Evolutionary conservation across 2,113 vertebrate genomes (phyloP), one percentile per base, ranked within the genome.

Genomic region (Corydoras maculifer): DNA sequence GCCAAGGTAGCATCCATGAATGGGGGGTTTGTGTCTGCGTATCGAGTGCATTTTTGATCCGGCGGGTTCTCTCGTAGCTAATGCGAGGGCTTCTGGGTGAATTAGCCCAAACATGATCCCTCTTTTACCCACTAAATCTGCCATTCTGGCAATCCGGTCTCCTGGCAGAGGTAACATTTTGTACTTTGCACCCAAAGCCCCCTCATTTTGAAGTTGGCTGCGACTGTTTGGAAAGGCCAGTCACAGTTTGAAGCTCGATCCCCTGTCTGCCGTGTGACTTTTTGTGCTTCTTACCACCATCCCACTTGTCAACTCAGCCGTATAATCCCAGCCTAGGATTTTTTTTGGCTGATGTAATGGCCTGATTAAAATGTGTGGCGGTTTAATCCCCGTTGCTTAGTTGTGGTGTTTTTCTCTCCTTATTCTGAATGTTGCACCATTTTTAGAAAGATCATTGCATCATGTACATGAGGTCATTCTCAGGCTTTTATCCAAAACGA

Each of bases 11-110:
- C 83, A 76, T 58, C 80, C 69, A 88, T 95, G 91, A 95, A 95
- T 93, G 88, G 91, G 85, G 75, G 73, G 85, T 84, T 92, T 96
- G 92, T 97, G 88, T 87, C 70, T 51, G 71, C 82, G 84, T 83
- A 77, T 65, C 84, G 78, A 82, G 77, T 78, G 84, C 84, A 54
- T 81, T 80, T 69, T 82, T 82, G 81, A 86, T 82, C 69, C 87
- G 88, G 80, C 86, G 89, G 83, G 82, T 85, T 90, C 82, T 77
- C 79, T 87, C 88, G 82, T 86, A 88, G 60, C 88, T 88, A 91
- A 91, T 88, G 86, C 79, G 82, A 77, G 81, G 70, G 87, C 78
- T 87, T 89, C 86, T 87, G 81, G 87, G 75, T 83, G 86, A 83
- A 86, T 84, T 76, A 83, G 84, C 75, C 84, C 79, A 81, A 85